Evolutionary conservation across 2,888 invertebrate species (phyloP).

Genomic region (Chaetogeoica ovagalla): DNA sequence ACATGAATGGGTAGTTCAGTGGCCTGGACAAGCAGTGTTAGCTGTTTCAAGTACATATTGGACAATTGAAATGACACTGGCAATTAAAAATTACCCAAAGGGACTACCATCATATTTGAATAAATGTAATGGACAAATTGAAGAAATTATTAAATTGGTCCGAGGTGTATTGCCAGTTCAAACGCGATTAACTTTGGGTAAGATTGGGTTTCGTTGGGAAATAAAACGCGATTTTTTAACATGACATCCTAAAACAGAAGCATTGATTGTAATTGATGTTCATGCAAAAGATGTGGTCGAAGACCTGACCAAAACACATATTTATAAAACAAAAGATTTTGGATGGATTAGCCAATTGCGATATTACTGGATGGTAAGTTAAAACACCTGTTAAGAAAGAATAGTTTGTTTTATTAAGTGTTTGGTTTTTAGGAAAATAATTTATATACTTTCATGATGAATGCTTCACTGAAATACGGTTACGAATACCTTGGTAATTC

Average conservation of each 20-base stretch:
- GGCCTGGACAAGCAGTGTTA: conserved; percentile 81
- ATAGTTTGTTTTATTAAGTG: background rate
- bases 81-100: conserved; percentile 65
- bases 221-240: background rate
- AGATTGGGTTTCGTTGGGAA: background rate
- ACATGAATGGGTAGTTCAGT: conserved; percentile 81
- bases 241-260: conserved; percentile 64
- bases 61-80: conserved; percentile 81
- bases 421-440: conserved; percentile 61
- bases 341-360: conserved; percentile 89
- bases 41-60: conserved; percentile 85
- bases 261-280: conserved; percentile 88
- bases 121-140: conserved; percentile 76
- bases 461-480: conserved; percentile 84
- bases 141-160: conserved; percentile 71
- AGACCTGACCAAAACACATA: conserved; percentile 65
- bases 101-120: conserved; percentile 70
- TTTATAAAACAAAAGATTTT: conserved; percentile 69
- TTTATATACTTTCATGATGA: conserved; percentile 83
- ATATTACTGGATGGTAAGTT: conserved; percentile 78
- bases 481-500: conserved; percentile 94
- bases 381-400: conserved; percentile 67
- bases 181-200: conserved; percentile 81
- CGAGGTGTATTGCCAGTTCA: conserved; percentile 81
- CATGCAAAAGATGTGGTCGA: conserved; percentile 86